A percentile compares a stretch with the other conserved stretches of the same genome.
Evolutionary conservation across 2,113 vertebrate species (phyloP).

Genomic region (Otus sunia): DNA sequence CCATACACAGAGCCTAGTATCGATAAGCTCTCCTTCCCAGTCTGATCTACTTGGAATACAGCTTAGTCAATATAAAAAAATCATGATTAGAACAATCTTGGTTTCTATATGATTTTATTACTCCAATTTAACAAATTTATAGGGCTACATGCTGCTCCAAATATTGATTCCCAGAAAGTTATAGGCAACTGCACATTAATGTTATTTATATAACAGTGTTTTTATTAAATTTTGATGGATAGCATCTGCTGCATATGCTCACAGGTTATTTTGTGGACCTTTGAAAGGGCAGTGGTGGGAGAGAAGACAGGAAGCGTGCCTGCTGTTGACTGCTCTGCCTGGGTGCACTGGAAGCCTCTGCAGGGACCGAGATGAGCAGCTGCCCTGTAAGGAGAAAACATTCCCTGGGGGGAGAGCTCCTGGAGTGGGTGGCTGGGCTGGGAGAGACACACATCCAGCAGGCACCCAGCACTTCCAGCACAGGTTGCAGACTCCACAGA

Average conservation of each 20-base stretch:
- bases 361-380: not conserved
- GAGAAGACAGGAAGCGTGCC: not conserved
- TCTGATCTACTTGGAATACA: not conserved
- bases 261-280: not conserved
- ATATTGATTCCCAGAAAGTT: not conserved
- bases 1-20: not conserved
- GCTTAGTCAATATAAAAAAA: not conserved
- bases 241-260: constrained; percentile 47
- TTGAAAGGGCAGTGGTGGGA: not conserved
- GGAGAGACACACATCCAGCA: not conserved
- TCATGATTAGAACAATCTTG: not conserved
- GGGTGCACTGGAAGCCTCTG: not conserved
- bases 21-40: not conserved
- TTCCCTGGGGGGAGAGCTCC: not conserved
- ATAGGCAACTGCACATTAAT: constrained; percentile 4
- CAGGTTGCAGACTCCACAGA: not conserved
- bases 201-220: constrained; percentile 39
- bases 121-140: not conserved
- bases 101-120: not conserved
- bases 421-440: not conserved
- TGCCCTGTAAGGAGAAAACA: not conserved
- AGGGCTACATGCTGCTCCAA: not conserved
- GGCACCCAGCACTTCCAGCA: not conserved
- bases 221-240: constrained; percentile 66
- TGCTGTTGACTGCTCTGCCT: not conserved